These are phyloP conservation scores for Cotesia congregata DNA, from an alignment of 2,888 invertebrate genomes.

Conservation along the genomic window DNA sequence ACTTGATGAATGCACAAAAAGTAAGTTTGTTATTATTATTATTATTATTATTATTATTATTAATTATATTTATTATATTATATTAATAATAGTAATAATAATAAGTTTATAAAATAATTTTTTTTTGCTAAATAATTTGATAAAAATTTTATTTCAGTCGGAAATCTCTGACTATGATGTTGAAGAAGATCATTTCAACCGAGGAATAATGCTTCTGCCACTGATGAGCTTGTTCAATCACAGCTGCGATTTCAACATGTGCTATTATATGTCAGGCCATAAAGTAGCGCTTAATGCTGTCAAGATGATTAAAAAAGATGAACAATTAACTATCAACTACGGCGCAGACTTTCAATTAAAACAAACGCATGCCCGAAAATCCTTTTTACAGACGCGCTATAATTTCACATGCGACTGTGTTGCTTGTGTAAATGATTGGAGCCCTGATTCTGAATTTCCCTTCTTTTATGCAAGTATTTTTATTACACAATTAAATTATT, in stretches of 20 bases:
- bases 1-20: not conserved
- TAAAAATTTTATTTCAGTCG: not conserved
- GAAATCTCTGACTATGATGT: not conserved
- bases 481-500: not conserved
- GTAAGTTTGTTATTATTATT: not conserved
- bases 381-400: not conserved
- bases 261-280: not conserved
- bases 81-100: too few relatives aligned
- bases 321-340: not conserved
- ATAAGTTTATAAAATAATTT: not conserved
- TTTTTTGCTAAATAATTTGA: too few relatives aligned
- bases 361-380: not conserved
- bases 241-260: conserved; percentile 1
- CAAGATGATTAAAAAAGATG: conserved; percentile 13
- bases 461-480: not conserved
- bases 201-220: not conserved
- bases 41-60: not conserved
- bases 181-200: not conserved
- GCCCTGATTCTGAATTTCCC: not conserved
- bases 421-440: not conserved
- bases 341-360: not conserved
- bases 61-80: not conserved
- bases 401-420: not conserved
- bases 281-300: not conserved
- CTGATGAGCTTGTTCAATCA: conserved; percentile 2